Percentiles rank a stretch among this genome's conserved stretches.
These are phyloP conservation scores for Astyanax mexicanus DNA, from an alignment of 2,797 vertebrate genomes.

Conservation along the genomic window DNA sequence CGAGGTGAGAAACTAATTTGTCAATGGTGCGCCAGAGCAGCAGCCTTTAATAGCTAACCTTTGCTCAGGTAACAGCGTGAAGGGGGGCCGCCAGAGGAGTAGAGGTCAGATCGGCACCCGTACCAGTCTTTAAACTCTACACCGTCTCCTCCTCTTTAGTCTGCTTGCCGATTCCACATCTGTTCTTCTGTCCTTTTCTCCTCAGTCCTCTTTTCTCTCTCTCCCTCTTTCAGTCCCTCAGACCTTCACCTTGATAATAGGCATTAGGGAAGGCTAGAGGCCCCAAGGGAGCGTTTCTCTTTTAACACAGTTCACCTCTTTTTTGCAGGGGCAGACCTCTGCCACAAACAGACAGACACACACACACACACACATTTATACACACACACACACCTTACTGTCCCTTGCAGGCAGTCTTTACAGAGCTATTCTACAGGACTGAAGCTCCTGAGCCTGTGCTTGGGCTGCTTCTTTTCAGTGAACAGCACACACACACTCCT, in stretches of 20 bases:
- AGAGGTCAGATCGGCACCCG: conserved; percentile 40
- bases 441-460: conserved; percentile 55
- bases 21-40: neutral
- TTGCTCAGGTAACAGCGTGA: conserved; percentile 22
- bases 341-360: conserved; percentile 15
- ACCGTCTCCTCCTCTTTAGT: conserved; percentile 64
- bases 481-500: conserved; percentile 22
- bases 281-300: conserved; percentile 67
- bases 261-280: conserved; percentile 71
- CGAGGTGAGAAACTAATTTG: conserved; percentile 18
- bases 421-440: conserved; percentile 65
- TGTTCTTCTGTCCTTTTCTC: conserved; percentile 67
- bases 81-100: neutral
- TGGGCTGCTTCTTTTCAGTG: conserved; percentile 57
- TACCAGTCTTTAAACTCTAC: conserved; percentile 70
- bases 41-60: conserved; percentile 28
- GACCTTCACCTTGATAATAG: conserved; percentile 41
- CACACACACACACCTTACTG: conserved; percentile 57
- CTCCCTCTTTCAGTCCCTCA: conserved; percentile 69
- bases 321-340: conserved; percentile 43
- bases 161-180: conserved; percentile 74
- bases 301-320: conserved; percentile 51
- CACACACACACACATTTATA: conserved; percentile 17
- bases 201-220: conserved; percentile 67
- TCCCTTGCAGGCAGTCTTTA: conserved; percentile 61